These are phyloP conservation scores for Episyrphus balteatus DNA, from an alignment of 1,140 invertebrate genomes.

Conservation along the genomic window DNA sequence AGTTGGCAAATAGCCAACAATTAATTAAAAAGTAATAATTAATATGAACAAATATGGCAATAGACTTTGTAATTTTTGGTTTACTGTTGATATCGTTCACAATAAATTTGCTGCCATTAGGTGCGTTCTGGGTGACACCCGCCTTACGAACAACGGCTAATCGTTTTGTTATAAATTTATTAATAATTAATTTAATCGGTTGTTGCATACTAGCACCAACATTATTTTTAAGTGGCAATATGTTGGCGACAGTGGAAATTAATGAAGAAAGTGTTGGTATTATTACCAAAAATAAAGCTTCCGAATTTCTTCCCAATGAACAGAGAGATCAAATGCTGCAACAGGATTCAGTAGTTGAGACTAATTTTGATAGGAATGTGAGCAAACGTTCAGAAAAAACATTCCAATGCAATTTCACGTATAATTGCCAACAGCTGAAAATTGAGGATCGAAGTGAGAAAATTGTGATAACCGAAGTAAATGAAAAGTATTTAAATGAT, in stretches of 20 bases:
- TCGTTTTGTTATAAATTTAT: slow-evolving; percentile 9
- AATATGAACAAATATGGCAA: slow-evolving; percentile 5
- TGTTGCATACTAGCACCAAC: slow-evolving; percentile 4
- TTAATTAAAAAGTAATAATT: neutral
- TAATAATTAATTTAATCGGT: slow-evolving; percentile 7
- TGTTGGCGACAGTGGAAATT: too few relatives aligned
- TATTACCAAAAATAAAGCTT: too few relatives aligned
- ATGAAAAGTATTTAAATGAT: slow-evolving; percentile 18
- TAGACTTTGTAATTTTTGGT: slow-evolving; percentile 6
- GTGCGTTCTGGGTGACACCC: slow-evolving; percentile 9
- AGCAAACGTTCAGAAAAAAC: slow-evolving; percentile 15
- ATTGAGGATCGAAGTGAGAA: slow-evolving; percentile 25
- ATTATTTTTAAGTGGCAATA: slow-evolving; percentile 1
- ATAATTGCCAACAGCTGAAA: slow-evolving; percentile 21
- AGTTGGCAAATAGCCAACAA: too few relatives aligned
- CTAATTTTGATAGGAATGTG: too few relatives aligned
- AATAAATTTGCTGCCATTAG: slow-evolving; percentile 6
- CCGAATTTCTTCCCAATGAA: too few relatives aligned
- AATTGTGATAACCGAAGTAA: slow-evolving; percentile 27
- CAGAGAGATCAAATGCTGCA: too few relatives aligned
- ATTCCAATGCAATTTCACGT: slow-evolving; percentile 29
- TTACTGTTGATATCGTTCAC: slow-evolving; percentile 4
- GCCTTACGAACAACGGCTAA: slow-evolving; percentile 8
- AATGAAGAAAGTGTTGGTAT: too few relatives aligned
- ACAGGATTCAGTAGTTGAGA: too few relatives aligned